Conservation (phyloP, 2,888 invertebrate species). For the Lasioglossum lativentre region DNA sequence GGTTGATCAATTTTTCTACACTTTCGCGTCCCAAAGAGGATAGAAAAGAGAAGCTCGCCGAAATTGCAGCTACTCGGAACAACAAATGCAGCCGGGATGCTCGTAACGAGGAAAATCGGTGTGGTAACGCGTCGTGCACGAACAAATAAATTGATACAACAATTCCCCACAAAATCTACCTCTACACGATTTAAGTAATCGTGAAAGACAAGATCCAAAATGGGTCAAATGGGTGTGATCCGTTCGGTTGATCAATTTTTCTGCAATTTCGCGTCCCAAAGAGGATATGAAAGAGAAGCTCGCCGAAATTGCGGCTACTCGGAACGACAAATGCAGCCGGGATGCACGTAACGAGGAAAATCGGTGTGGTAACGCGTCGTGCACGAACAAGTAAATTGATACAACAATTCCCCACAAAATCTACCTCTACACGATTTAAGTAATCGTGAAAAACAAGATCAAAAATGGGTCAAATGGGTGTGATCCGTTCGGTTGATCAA, state of each 20-base stretch:
- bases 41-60: not conserved
- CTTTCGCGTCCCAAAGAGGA: not conserved
- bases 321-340: no score
- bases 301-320: no score
- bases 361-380: no score
- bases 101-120: not conserved
- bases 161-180: no score
- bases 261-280: no score
- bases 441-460: not conserved
- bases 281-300: no score
- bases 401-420: not conserved
- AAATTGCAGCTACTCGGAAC: not conserved
- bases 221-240: no score
- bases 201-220: not conserved
- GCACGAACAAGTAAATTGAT: no score
- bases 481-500: not conserved
- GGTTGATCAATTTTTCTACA: not conserved
- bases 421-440: not conserved
- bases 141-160: no score
- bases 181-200: no score
- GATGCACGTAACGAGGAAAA: no score
- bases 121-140: slow-evolving; percentile 4
- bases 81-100: not conserved
- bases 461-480: not conserved
- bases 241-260: no score